These are phyloP conservation scores for Tauraco erythrolophus DNA, from an alignment of 2,113 vertebrate species.

Conservation along the genomic window DNA sequence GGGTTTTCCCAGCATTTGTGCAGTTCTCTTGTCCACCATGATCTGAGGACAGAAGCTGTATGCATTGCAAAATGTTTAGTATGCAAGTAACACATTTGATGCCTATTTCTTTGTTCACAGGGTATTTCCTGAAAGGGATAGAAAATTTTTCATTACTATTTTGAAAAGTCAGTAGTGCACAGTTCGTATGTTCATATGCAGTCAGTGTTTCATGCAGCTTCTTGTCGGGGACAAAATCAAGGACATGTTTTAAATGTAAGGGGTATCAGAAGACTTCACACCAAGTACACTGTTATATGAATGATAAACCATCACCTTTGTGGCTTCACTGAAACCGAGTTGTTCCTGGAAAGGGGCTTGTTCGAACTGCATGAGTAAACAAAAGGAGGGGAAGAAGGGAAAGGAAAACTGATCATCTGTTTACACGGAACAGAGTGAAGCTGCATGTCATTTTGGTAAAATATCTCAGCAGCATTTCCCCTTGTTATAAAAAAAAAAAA, in stretches of 20 bases:
- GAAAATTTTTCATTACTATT: neutral
- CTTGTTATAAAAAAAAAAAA: neutral
- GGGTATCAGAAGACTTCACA: neutral
- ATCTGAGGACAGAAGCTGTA: neutral
- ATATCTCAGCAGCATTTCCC: slow-evolving; percentile 47
- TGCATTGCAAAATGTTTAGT: neutral
- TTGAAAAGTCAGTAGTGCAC: neutral
- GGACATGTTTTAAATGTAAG: neutral
- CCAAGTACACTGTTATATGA: neutral
- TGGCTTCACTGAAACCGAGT: neutral
- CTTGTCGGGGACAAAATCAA: neutral
- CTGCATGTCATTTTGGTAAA: slow-evolving; percentile 23
- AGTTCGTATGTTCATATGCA: neutral
- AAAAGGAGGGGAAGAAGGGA: neutral
- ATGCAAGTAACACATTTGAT: neutral
- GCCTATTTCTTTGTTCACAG: neutral
- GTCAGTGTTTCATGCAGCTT: neutral
- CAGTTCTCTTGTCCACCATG: neutral
- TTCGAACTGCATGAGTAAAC: neutral
- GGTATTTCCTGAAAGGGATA: neutral
- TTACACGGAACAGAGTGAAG: neutral
- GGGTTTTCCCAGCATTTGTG: neutral
- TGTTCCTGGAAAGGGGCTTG: neutral
- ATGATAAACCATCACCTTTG: neutral
- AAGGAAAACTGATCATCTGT: neutral